phyloP scores from a whole-genome alignment of 2,888 invertebrate species.

The Lamellibrachia columna region DNA sequence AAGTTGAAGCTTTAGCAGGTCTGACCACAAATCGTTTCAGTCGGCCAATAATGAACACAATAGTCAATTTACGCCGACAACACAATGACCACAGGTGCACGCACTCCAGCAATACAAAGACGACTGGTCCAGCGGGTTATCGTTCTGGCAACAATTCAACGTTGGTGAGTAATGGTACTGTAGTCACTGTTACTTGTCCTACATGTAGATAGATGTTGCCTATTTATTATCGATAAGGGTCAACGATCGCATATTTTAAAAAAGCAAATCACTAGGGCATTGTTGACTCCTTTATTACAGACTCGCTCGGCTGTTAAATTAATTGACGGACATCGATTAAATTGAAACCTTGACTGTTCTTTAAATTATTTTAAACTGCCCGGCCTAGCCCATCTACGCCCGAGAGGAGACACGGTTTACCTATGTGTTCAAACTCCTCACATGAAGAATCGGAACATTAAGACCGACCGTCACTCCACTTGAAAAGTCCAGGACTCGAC shows the following conservation, averaged over 20 bases:
- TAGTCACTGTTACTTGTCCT: background rate
- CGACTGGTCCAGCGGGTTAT: background rate
- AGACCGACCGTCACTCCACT: no score
- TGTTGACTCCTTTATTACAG: background rate
- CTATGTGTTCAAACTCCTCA: no score
- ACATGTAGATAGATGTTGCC: background rate
- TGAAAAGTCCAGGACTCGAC: no score
- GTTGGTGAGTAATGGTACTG: no score
- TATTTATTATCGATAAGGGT: background rate
- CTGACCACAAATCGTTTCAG: background rate
- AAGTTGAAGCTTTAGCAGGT: no score
- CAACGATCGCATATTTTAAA: background rate
- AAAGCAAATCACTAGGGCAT: background rate
- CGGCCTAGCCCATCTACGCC: no score
- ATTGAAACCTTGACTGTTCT: no score
- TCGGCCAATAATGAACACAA: background rate
- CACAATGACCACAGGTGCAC: background rate
- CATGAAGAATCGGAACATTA: no score
- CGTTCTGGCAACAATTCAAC: background rate
- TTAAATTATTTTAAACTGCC: no score
- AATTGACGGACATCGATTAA: no score
- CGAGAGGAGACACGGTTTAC: no score
- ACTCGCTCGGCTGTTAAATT: no score
- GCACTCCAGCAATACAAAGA: background rate
- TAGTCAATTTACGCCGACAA: background rate